phyloP scores from a whole-genome alignment of 2,888 invertebrate species.

The Calliopum simillimum region DNA sequence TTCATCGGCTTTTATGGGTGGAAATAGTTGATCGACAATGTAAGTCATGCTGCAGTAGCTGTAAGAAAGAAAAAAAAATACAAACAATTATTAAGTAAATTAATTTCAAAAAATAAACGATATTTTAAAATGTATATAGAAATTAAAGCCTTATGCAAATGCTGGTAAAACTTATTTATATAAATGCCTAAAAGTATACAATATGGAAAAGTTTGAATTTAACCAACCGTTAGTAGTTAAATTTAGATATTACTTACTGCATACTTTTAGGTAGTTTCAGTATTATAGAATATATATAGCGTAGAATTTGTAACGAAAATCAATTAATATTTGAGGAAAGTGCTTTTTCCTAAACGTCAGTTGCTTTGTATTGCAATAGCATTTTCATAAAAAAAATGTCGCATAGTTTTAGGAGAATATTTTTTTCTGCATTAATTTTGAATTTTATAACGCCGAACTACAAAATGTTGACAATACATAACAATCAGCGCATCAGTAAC shows the following conservation, averaged over 20 bases:
- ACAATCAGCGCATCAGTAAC: too few species aligned
- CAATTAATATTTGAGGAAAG: background rate
- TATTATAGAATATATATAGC: background rate
- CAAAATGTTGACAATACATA: too few species aligned
- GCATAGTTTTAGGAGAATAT: too few species aligned
- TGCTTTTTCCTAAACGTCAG: too few species aligned
- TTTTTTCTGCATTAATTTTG: too few species aligned
- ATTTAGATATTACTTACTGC: background rate
- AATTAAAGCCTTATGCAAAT: background rate
- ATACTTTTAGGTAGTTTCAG: background rate
- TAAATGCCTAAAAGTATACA: background rate
- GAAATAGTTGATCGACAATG: slow-evolving; percentile 96
- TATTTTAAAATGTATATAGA: too few species aligned
- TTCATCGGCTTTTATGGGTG: slow-evolving; percentile 77
- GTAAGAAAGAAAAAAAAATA: slow-evolving; percentile 61
- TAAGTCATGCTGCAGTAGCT: slow-evolving; percentile 95
- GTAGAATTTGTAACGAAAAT: background rate
- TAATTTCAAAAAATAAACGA: too few species aligned
- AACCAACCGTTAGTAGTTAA: background rate
- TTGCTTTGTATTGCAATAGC: too few species aligned
- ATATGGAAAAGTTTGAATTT: background rate
- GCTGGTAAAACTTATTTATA: background rate
- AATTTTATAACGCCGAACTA: too few species aligned
- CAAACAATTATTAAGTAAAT: background rate
- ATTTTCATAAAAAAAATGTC: too few species aligned